phyloP scores from a whole-genome alignment of 2,113 vertebrate species.

The Microcebus murinus region DNA sequence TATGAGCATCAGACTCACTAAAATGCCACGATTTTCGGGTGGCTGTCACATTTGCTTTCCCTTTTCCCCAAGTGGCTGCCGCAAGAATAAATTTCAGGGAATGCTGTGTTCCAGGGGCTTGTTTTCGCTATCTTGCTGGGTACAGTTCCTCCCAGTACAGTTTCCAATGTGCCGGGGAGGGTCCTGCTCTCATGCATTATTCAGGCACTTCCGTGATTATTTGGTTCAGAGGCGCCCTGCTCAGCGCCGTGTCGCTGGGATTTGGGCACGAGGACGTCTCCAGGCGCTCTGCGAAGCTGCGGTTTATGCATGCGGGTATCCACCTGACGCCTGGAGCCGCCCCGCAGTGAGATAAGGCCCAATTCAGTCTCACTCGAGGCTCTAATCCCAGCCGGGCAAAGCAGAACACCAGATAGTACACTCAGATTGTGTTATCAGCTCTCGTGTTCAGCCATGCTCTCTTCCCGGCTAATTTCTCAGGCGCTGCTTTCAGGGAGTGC shows the following conservation, averaged over 20 bases:
- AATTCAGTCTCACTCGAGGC: slow-evolving; percentile 41
- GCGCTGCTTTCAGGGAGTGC: slow-evolving; percentile 32
- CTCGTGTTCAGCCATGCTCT: background rate
- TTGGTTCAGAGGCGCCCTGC: slow-evolving; percentile 69
- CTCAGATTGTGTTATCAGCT: slow-evolving; percentile 65
- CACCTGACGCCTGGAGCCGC: slow-evolving; percentile 68
- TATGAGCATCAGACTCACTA: slow-evolving; percentile 22
- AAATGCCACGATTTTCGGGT: background rate
- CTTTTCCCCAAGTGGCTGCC: slow-evolving; percentile 6
- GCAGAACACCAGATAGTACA: slow-evolving; percentile 62
- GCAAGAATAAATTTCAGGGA: slow-evolving; percentile 48
- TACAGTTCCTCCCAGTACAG: slow-evolving; percentile 51
- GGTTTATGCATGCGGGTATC: slow-evolving; percentile 73
- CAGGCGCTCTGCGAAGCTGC: slow-evolving; percentile 59
- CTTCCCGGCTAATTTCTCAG: slow-evolving; percentile 65
- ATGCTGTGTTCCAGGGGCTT: slow-evolving; percentile 30
- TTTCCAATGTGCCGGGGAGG: slow-evolving; percentile 48
- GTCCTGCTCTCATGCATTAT: slow-evolving; percentile 77
- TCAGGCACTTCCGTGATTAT: slow-evolving; percentile 74
- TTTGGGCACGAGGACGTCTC: slow-evolving; percentile 59
- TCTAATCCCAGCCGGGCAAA: slow-evolving; percentile 67
- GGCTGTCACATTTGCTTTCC: slow-evolving; percentile 12
- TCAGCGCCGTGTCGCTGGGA: slow-evolving; percentile 59
- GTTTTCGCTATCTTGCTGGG: slow-evolving; percentile 37
- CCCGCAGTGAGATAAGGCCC: slow-evolving; percentile 67